Evolutionary conservation across 2,113 vertebrate genomes (phyloP), one percentile per base, ranked within the genome.

Genomic region (Nycticorax nycticorax): DNA sequence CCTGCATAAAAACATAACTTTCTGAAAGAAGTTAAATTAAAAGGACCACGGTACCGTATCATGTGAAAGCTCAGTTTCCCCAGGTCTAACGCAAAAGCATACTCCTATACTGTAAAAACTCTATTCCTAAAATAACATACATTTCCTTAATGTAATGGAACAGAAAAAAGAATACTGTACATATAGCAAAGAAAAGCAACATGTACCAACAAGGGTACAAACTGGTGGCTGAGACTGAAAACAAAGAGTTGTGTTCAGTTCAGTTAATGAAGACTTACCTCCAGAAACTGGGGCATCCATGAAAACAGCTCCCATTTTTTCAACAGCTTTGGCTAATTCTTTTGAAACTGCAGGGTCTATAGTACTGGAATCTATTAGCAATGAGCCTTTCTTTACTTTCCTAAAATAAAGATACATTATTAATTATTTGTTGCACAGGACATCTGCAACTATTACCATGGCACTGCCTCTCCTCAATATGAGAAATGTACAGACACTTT

Each of bases 231-330:
- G 35, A 76, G 63, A 64, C 0, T 35, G 45, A 39, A 77, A 92
- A 73, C 62, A 64, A 37, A 56, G 43, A 93, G n/a, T 74, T 6
- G 0, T 8, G 11, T 30, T 14, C 39, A 66, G 5, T 57, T n/a
- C n/a, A n/a, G 30, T 18, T 86, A 52, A 64, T 52, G 50, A 73
- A 81, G 39, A 96, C 96, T 98, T 98, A 99, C 99, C 99, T 98
- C 99, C 99, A 96, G 99, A 99, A 92, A 99, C 99, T 53, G 99
- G 99, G 33, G 99, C 99, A 97, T 99, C 99, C 99, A 99, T 99
- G 93, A 99, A 99, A 96, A 99, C 99, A 19, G 99, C 99, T 95
- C 99, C 99, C 98, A 98, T 99, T 98, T 99, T 99, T 98, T 99
- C 99, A 89, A 98, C 98, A 92, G 98, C 99, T 89, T 98, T 98